phyloP scores from a whole-genome alignment of 1,140 invertebrate genomes.

The Plectrocnemia conspersa region DNA sequence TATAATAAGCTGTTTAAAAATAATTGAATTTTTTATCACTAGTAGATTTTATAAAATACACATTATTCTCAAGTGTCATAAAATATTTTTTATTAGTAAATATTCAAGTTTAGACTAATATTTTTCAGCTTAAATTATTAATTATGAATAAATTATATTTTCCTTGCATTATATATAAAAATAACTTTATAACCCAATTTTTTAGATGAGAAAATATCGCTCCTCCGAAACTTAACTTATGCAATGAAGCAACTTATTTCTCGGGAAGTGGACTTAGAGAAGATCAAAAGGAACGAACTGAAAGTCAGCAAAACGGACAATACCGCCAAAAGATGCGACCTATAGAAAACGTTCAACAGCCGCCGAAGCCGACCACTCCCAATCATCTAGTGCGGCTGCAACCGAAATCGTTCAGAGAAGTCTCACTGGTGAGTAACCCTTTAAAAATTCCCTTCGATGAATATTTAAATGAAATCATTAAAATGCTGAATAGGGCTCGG shows the following conservation, averaged over 20 bases:
- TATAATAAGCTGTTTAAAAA: no score
- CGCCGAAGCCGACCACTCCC: slow-evolving; percentile 41
- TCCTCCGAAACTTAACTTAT: slow-evolving; percentile 52
- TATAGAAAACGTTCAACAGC: neutral
- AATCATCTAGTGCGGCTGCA: slow-evolving; percentile 64
- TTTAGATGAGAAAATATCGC: slow-evolving; percentile 31
- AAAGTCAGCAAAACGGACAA: slow-evolving; percentile 31
- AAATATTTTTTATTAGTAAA: no score
- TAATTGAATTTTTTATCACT: no score
- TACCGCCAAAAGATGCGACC: neutral
- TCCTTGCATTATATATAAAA: no score
- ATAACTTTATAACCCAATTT: no score
- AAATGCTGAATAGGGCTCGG: neutral
- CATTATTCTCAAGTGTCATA: no score
- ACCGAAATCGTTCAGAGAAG: slow-evolving; percentile 49
- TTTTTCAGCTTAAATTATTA: no score
- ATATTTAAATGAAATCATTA: neutral
- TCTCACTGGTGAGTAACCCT: slow-evolving; percentile 44
- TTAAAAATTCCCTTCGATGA: neutral
- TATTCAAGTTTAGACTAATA: no score
- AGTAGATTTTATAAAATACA: no score
- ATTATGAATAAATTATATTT: no score
- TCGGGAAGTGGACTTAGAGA: slow-evolving; percentile 70
- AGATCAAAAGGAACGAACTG: slow-evolving; percentile 48
- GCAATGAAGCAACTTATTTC: slow-evolving; percentile 72